Evolutionary conservation across 2,888 invertebrate genomes (phyloP).

Genomic region (Thymelicus sylvestris): DNA sequence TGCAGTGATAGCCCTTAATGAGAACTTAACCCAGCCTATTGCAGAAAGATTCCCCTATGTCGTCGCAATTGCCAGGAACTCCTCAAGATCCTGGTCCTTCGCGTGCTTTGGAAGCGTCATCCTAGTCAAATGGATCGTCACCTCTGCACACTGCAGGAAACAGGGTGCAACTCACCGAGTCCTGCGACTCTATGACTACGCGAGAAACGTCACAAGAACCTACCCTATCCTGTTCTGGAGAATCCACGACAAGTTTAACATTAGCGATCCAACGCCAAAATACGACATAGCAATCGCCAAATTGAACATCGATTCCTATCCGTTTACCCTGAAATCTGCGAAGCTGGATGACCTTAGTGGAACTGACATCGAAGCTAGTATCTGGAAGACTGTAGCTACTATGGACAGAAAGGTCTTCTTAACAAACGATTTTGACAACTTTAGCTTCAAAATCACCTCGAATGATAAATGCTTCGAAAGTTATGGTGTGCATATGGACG

Average conservation of each 20-base stretch:
- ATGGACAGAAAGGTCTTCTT: constrained; percentile 69
- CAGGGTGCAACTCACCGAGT: constrained; percentile 61
- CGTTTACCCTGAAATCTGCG: constrained; percentile 54
- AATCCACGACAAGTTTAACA: constrained; percentile 64
- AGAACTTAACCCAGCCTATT: constrained; percentile 48
- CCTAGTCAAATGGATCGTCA: constrained; percentile 67
- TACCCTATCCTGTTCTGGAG: constrained; percentile 70
- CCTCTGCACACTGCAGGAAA: constrained; percentile 68
- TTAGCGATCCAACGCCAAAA: constrained; percentile 48
- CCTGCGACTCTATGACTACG: constrained; percentile 63
- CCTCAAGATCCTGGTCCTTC: constrained; percentile 60
- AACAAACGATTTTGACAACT: constrained; percentile 66
- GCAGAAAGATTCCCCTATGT: constrained; percentile 59
- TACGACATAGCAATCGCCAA: constrained; percentile 73
- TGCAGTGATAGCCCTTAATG: constrained; percentile 60
- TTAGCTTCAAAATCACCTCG: constrained; percentile 49
- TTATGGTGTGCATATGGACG: constrained; percentile 59
- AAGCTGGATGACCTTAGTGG: constrained; percentile 54
- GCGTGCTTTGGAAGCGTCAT: constrained; percentile 71
- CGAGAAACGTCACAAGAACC: constrained; percentile 59
- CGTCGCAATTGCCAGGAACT: constrained; percentile 65
- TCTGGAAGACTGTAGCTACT: constrained; percentile 72
- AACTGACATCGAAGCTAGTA: constrained; percentile 51
- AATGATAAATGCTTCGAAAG: constrained; percentile 57
- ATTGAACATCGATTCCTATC: constrained; percentile 55